A percentile compares a stretch with the other conserved stretches of the same genome.
Evolutionary conservation across 2,888 invertebrate genomes (phyloP).

Genomic region (Fabriciana adippe): DNA sequence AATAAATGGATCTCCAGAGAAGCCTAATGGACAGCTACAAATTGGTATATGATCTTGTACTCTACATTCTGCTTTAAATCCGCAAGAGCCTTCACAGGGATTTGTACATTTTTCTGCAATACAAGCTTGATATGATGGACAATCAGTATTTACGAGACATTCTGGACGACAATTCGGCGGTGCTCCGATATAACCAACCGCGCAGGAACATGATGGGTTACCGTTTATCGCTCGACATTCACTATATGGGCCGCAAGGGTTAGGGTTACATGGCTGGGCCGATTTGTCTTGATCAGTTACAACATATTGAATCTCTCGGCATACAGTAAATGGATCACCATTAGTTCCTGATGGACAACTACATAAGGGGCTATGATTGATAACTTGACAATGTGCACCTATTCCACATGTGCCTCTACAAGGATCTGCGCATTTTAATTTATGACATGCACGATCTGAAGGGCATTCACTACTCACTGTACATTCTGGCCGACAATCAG

Average conservation of each 20-base stretch:
- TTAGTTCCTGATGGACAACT: conserved; percentile 85
- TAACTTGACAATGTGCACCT: conserved; percentile 88
- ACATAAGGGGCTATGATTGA: conserved; percentile 91
- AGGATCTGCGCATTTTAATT: conserved; percentile 90
- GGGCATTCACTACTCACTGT: conserved; percentile 90
- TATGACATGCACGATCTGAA: conserved; percentile 87
- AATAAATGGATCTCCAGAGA: conserved; percentile 91
- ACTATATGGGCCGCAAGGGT: conserved; percentile 91
- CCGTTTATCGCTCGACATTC: conserved; percentile 87
- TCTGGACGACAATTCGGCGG: conserved; percentile 93
- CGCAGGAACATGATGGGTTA: conserved; percentile 90
- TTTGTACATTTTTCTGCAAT: conserved; percentile 91
- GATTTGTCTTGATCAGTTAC: conserved; percentile 52
- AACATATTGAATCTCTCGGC: conserved; percentile 62
- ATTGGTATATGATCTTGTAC: conserved; percentile 92
- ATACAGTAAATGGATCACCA: conserved; percentile 85
- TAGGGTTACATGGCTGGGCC: conserved; percentile 86
- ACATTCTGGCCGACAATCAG: conserved; percentile 89
- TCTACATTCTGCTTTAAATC: conserved; percentile 88
- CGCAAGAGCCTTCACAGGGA: conserved; percentile 92
- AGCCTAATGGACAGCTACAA: conserved; percentile 88
- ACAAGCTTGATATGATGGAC: conserved; percentile 89
- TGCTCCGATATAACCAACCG: conserved; percentile 86
- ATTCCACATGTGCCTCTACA: conserved; percentile 88
- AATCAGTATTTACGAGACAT: conserved; percentile 91